Evolutionary conservation across 2,113 vertebrate species (phyloP).

Genomic region (Centropus unirufus): DNA sequence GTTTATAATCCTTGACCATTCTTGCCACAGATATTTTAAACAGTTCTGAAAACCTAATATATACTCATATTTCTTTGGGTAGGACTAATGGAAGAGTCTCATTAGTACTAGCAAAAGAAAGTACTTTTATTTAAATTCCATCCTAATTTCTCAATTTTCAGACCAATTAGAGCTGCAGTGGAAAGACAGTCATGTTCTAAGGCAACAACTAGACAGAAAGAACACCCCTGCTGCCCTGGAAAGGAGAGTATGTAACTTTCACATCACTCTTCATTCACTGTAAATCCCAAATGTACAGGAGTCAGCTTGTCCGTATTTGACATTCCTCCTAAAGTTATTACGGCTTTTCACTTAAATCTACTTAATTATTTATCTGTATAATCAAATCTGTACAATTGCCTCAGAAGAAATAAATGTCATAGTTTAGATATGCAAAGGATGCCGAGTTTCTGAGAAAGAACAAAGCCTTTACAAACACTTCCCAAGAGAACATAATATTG

Average conservation of each 20-base stretch:
- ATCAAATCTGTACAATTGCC: conserved; percentile 18
- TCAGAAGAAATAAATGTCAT: conserved; percentile 25
- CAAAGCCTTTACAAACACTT: conserved; percentile 33
- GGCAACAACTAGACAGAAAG: not conserved
- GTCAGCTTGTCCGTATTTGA: not conserved
- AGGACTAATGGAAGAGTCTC: not conserved
- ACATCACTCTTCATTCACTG: not conserved
- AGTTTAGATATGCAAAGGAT: conserved; percentile 34
- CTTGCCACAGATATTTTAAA: not conserved
- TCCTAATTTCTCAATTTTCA: not conserved
- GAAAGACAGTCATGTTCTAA: not conserved
- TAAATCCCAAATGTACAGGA: not conserved
- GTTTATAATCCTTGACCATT: not conserved
- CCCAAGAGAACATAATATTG: conserved; percentile 18
- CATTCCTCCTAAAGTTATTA: conserved; percentile 25
- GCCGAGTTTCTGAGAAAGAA: conserved; percentile 37
- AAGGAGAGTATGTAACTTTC: not conserved
- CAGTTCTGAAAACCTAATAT: not conserved
- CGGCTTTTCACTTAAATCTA: not conserved
- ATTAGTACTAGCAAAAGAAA: not conserved
- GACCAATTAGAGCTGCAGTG: not conserved
- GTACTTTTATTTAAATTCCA: not conserved
- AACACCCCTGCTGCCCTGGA: not conserved
- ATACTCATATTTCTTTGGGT: not conserved
- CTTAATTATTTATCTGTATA: conserved; percentile 42